Base-by-base conservation (phyloP, 2,888 invertebrate genomes). In the Cheilosia vulpina region DNA sequence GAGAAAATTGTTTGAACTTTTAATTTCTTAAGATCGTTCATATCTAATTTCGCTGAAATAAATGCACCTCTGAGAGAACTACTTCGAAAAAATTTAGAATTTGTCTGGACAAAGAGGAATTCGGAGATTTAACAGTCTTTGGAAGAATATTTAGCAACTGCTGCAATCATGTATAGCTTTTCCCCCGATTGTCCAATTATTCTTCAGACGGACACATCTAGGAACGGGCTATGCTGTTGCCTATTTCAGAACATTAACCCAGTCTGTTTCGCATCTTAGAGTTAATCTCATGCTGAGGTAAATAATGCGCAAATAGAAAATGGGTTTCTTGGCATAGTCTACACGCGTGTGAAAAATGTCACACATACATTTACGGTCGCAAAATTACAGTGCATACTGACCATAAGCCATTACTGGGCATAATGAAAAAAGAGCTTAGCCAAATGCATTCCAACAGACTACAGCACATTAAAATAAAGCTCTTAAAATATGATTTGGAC, bases 81-180 rank as follows among this genome's bases (percentile, higher is more conserved):
- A 34, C 80, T 89, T 69, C 87, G 81, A 84, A 87, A 89, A 78
- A 87, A 89, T 87, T 41, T 87, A 63, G 27, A 75, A 65, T 88
- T 80, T 68, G 38, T 43, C 19, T 88, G 88, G 88, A 69, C 71
- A 6, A 6, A 34, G 11, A 34, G 34, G 11, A 34, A 34, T 34
- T 34, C 34, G 1, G 6, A 34, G 34, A 34, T 11, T 34, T 11
- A 11, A 11, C 9, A 34, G 2, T 1, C 9, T 2, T n/a, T 43
- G 0, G n/a, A 43, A 3, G 43, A 43, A 5, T n/a, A 43, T 0
- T 43, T 43, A n/a, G 43, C 43, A 17, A 47, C 9, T 77, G 7
- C 88, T 11, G 27, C 82, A 34, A 43, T 68, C 1, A 57, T 82
- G 52, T 52, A 75, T 17, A 60, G 38, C 11, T 85, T 75, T 71